Evolutionary conservation across 2,797 vertebrate species (phyloP).

Genomic region (Dendrocincla fuliginosa): DNA sequence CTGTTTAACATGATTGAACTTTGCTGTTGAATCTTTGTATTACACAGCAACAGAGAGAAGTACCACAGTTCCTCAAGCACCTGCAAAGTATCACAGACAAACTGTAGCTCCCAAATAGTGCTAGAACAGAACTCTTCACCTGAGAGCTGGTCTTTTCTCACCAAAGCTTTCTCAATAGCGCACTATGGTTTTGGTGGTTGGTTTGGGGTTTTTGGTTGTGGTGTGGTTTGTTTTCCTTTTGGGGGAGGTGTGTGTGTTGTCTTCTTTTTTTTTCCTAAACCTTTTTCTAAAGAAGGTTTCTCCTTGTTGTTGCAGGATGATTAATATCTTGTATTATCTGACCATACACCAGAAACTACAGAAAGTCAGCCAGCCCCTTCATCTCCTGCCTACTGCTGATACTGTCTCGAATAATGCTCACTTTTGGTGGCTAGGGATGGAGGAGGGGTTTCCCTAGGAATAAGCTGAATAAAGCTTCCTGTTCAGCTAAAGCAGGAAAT

Average conservation of each 20-base stretch:
- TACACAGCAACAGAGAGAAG: not conserved
- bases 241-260: not conserved
- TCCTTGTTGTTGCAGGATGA: not conserved
- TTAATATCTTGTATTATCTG: not conserved
- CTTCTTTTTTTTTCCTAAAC: not conserved
- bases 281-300: not conserved
- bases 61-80: not conserved
- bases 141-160: not conserved
- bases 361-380: not conserved
- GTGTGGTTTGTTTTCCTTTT: not conserved
- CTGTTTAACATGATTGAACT: not conserved
- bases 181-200: not conserved
- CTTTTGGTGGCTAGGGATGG: slow-evolving; percentile 19
- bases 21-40: not conserved
- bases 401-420: slow-evolving; percentile 11
- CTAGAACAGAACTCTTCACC: not conserved
- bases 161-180: not conserved
- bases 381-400: not conserved
- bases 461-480: slow-evolving; percentile 59
- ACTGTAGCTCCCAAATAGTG: not conserved
- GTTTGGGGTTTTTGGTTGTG: not conserved
- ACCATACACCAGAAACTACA: not conserved
- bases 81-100: not conserved
- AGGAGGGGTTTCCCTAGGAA: slow-evolving; percentile 60
- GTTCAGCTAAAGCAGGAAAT: slow-evolving; percentile 50